Base-by-base conservation (phyloP, 2,797 vertebrate genomes). In the Poecilia gillii region DNA sequence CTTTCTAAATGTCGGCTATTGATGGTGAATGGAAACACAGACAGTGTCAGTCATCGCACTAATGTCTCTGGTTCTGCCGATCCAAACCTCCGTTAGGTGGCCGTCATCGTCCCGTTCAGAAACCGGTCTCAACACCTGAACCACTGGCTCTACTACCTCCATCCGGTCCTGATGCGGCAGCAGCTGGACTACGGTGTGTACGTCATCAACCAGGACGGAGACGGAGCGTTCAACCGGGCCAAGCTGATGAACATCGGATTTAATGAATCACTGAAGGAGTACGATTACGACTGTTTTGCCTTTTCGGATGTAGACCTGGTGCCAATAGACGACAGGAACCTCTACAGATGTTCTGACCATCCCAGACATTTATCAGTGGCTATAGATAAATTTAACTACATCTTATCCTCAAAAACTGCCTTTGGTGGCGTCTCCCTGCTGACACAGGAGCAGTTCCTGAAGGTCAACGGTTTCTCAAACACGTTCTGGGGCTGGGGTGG, bases 221-320 rank as follows among this genome's bases (percentile, higher is more conserved):
- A 98, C 0, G 93, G 95, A 55, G 91, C 94, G 11, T 99, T 99
- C 93, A 99, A 99, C 90, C 95, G 97, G 1, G 98, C 98, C 39
- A 99, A 99, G 82, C 96, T 99, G 86, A 94, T 99, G 92, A 99
- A 99, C 14, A 74, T 93, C 64, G 98, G 98, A 91, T 98, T 95
- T 72, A 25, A 25, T 18, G 98, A 99, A 92, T 96, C 97, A 46
- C 89, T 97, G 85, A 99, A 98, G 90, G 96, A 98, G 66, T 97
- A 99, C 80, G 95, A 97, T 81, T 99, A 98, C 57, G 92, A 96
- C 3, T 99, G 98, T 93, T 98, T 99, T 82, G 96, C 99, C 76
- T 99, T 99, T 89, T 99, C 98, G 4, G 98, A 99, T 0, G 94
- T 99, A 28, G 98, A 99, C 91, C 95, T 99, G 82, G 94, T 99